Percentiles rank a stretch among this genome's conserved stretches.
Evolutionary conservation across 2,113 vertebrate genomes (phyloP).

Genomic region (Gadus chalcogrammus): DNA sequence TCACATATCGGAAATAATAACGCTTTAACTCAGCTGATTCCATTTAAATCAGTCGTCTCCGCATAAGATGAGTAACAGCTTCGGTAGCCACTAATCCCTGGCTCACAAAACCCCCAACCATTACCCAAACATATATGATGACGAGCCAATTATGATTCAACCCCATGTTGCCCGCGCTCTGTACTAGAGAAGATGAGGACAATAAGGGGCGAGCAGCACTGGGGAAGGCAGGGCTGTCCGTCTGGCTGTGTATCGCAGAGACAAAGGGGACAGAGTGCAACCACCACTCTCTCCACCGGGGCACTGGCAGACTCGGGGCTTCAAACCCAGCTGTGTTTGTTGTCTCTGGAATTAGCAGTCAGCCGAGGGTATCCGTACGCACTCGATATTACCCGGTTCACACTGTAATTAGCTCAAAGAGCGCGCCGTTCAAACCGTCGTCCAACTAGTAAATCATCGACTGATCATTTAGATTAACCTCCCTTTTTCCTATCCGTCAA

Average conservation of each 20-base stretch:
- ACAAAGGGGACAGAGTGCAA: constrained; percentile 39
- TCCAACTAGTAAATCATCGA: constrained; percentile 51
- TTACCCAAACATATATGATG: constrained; percentile 31
- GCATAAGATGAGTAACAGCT: constrained; percentile 29
- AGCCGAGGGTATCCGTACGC: constrained; percentile 60
- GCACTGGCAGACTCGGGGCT: constrained; percentile 50
- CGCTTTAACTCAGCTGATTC: constrained; percentile 41
- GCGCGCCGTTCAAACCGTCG: constrained; percentile 58
- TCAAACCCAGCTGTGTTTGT: constrained; percentile 75
- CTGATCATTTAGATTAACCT: constrained; percentile 32
- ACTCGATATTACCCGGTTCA: constrained; percentile 63
- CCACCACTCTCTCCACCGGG: constrained; percentile 38
- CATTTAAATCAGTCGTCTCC: constrained; percentile 44
- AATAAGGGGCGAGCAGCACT: background rate
- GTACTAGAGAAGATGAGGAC: constrained; percentile 3
- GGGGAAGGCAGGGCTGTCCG: constrained; percentile 27
- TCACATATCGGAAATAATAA: constrained; percentile 33
- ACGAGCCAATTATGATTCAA: constrained; percentile 34
- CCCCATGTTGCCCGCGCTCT: constrained; percentile 16
- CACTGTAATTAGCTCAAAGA: constrained; percentile 63
- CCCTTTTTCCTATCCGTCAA: constrained; percentile 41
- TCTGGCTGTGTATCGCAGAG: constrained; percentile 38
- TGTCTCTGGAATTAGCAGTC: constrained; percentile 69
- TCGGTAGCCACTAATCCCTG: constrained; percentile 18
- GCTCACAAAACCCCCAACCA: constrained; percentile 37